A percentile compares a stretch with the other conserved stretches of the same genome.
Evolutionary conservation across 2,888 invertebrate species (phyloP).

Genomic region (Rhingia campestris): DNA sequence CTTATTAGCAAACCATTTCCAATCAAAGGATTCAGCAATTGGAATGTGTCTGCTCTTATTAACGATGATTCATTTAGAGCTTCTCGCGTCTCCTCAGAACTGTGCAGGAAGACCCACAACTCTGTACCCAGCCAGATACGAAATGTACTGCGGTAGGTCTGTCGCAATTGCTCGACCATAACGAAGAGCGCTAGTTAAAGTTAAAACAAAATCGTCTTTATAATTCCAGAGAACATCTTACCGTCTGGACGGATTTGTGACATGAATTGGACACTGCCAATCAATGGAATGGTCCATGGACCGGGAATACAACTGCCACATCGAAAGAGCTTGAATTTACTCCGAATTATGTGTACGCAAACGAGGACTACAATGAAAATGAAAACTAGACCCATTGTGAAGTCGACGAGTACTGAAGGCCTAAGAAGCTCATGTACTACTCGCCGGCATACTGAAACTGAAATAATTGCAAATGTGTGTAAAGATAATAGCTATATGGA

Average conservation of each 20-base stretch:
- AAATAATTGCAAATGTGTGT: too few relatives aligned
- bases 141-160: constrained; percentile 77
- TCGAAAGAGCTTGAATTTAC: constrained; percentile 75
- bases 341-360: constrained; percentile 64
- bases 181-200: constrained; percentile 77
- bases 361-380: constrained; percentile 40
- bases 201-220: not conserved
- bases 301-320: constrained; percentile 78
- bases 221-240: constrained; percentile 70
- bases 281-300: constrained; percentile 80
- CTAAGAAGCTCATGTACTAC: not conserved
- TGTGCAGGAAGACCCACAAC: constrained; percentile 80
- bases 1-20: constrained; percentile 81
- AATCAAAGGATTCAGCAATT: constrained; percentile 78
- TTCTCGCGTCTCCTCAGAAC: constrained; percentile 79
- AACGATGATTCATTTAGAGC: constrained; percentile 79
- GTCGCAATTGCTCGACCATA: constrained; percentile 77
- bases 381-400: constrained; percentile 41
- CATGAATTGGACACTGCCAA: constrained; percentile 81
- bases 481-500: too few relatives aligned
- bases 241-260: constrained; percentile 80
- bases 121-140: constrained; percentile 81
- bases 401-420: constrained; percentile 3
- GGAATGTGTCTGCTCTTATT: constrained; percentile 78
- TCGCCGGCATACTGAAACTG: not conserved